Conservation (phyloP, 2,113 vertebrate species). For the Psephotus haematonotus region DNA sequence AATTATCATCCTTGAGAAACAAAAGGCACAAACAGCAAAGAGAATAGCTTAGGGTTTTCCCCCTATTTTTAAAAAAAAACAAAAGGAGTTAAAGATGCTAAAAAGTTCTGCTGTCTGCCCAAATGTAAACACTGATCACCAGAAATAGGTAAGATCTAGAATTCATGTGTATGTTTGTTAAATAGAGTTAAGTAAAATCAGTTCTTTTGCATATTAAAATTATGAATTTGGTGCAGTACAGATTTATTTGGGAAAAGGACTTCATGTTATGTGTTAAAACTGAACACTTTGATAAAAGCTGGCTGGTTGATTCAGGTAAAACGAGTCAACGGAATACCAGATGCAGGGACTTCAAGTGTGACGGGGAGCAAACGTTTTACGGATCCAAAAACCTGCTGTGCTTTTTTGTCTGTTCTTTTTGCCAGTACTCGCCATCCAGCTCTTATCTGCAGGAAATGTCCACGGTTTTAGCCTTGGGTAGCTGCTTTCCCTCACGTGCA, state of each 20-base stretch:
- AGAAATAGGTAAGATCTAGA: not conserved
- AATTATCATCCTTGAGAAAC: not conserved
- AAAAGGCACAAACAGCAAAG: not conserved
- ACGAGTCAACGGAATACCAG: constrained; percentile 65
- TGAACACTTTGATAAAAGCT: constrained; percentile 28
- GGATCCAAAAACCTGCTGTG: constrained; percentile 66
- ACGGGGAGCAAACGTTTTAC: constrained; percentile 68
- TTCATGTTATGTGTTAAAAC: constrained; percentile 40
- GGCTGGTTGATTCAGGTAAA: constrained; percentile 66
- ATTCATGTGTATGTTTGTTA: not conserved
- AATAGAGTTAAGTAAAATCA: not conserved
- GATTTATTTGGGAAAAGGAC: not conserved
- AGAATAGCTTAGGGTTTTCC: not conserved
- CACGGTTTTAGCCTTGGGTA: not conserved
- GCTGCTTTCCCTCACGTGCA: not conserved
- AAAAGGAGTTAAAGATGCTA: not conserved
- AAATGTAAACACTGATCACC: not conserved
- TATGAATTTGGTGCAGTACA: not conserved
- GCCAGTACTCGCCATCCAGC: constrained; percentile 6
- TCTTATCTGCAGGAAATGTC: not conserved
- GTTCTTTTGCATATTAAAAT: not conserved
- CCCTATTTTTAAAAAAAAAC: not conserved
- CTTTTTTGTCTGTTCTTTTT: constrained; percentile 58
- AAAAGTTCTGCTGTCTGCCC: not conserved
- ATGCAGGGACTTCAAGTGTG: constrained; percentile 61